Percentiles rank a stretch among this genome's conserved stretches.
Evolutionary conservation across 2,113 vertebrate genomes (phyloP).

Genomic region (Rana temporaria): DNA sequence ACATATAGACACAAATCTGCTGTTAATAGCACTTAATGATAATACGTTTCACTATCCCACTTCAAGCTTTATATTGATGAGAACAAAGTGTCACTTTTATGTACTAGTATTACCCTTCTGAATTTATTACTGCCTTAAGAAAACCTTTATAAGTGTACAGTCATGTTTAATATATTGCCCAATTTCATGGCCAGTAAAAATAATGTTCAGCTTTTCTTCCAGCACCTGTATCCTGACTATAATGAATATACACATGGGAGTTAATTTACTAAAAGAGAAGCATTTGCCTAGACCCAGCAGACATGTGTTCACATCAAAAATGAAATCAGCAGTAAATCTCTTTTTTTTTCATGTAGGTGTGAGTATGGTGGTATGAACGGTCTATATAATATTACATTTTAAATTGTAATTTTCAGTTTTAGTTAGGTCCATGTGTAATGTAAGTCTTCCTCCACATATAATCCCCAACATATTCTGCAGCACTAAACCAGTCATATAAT

Average conservation of each 20-base stretch:
- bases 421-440: no score
- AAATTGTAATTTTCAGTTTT: no score
- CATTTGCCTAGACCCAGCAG: background rate
- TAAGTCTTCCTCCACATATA: no score
- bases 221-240: no score
- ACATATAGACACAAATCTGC: slow-evolving; percentile 52
- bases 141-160: background rate
- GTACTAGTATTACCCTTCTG: slow-evolving; percentile 20
- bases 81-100: slow-evolving; percentile 41
- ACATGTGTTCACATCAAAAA: slow-evolving; percentile 52
- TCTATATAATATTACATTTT: no score
- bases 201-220: background rate
- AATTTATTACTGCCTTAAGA: slow-evolving; percentile 20
- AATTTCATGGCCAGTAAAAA: background rate
- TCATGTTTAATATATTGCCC: slow-evolving; percentile 9
- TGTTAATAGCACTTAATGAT: slow-evolving; percentile 53
- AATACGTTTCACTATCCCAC: slow-evolving; percentile 60
- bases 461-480: no score
- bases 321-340: background rate
- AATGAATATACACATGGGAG: no score
- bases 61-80: slow-evolving; percentile 59
- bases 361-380: no score
- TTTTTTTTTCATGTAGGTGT: no score
- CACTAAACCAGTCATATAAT: no score
- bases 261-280: no score